A percentile compares a stretch with the other conserved stretches of the same genome.
phyloP scores from a whole-genome alignment of 2,113 vertebrate genomes.

The Eublepharis macularius region DNA sequence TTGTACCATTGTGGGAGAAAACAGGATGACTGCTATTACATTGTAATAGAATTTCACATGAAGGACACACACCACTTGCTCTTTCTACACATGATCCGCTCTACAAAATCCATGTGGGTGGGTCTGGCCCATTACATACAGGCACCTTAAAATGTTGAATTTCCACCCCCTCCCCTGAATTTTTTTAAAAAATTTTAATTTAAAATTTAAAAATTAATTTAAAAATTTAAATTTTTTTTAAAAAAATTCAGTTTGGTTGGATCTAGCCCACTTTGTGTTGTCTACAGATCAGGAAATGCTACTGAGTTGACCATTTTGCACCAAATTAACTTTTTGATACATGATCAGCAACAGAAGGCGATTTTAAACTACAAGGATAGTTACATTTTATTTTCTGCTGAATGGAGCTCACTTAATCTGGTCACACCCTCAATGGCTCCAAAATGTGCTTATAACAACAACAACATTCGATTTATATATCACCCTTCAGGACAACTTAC shows the following conservation, averaged over 20 bases:
- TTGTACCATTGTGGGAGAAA: too few relatives aligned
- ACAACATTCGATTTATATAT: too few relatives aligned
- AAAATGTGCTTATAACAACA: not conserved
- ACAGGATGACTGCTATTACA: not conserved
- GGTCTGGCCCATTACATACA: too few relatives aligned
- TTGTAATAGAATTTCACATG: not conserved
- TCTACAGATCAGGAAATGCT: not conserved
- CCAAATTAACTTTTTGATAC: not conserved
- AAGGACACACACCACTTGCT: not conserved
- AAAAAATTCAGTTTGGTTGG: not conserved
- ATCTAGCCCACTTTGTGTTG: not conserved
- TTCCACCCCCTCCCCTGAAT: too few relatives aligned
- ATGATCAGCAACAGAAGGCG: too few relatives aligned
- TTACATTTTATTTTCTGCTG: not conserved
- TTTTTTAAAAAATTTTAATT: too few relatives aligned
- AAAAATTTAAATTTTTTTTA: too few relatives aligned
- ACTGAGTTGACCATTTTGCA: not conserved
- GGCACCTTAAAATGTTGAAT: too few relatives aligned
- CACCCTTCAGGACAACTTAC: too few relatives aligned
- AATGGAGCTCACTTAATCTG: not conserved
- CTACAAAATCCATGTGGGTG: constrained; percentile 8
- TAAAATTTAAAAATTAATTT: too few relatives aligned
- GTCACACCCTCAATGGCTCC: not conserved
- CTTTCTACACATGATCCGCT: constrained; percentile 25
- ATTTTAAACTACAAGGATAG: not conserved